Base-by-base conservation (phyloP, 2,797 vertebrate species). In the Danio albolineatus region DNA sequence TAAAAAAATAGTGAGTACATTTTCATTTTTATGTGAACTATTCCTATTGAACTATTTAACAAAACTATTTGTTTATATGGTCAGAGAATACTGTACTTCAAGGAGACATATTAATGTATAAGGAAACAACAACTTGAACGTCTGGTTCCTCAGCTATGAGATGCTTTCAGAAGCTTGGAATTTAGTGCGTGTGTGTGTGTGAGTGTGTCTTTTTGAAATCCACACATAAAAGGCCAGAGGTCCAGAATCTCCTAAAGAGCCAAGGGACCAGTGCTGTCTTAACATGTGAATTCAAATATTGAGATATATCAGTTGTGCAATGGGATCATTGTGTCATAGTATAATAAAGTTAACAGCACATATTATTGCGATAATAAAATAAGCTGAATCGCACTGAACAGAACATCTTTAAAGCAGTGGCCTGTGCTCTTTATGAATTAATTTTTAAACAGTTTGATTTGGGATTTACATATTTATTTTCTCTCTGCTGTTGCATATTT, bases 401-500 rank as follows among this genome's bases (percentile, higher is more conserved):
- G 7, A 43, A 39, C 13, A 43, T 56, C 12, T 12, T 56, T 4
- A 21, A 9, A 43, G 70, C 8, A 46, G 19, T 59, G 7, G 14
- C n/a, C 39, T 21, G 9, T 8, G 8, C 3, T 59, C 16, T 36
- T 5, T 3, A 10, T 39, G n/a, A 14, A 9, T 38, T 75, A 28
- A 54, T 10, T 54, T 12, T 21, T 75, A 14, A 38, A 19, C n/a
- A 21, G 4, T 21, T 64, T 49, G 9, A 36, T 51, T 10, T 54
- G 46, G 36, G 14, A 14, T 51, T 17, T 17, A 16, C 49, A 41
- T 41, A 28, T 28, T 28, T 28, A 28, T 71, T 54, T 39, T 19
- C 43, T 51, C 59, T 82, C 66, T 71, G 70, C 76, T 83, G 78
- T 86, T 70, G 73, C 0, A 36, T 64, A 39, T 61, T 62, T 78